Base-by-base conservation (phyloP, 2,888 invertebrate species). In the Drosophila limbata region DNA sequence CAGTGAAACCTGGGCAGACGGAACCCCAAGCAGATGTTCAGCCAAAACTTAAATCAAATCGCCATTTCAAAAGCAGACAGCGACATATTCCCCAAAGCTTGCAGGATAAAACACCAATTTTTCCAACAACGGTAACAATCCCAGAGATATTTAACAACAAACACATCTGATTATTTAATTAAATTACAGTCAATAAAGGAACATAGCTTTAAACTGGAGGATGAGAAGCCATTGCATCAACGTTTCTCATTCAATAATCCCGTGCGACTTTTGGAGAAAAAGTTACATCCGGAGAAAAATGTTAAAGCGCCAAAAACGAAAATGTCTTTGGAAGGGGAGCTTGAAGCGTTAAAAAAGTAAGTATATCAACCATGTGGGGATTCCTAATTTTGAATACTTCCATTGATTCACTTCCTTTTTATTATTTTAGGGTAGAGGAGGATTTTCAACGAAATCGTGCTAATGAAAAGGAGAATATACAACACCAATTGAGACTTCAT, bases 391-490 rank as follows among this genome's bases (percentile, higher is more conserved):
- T 28, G 8, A 28, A 28, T 28, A 28, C n/a, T n/a, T n/a, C n/a
- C n/a, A n/a, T 11, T 15, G 3, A 15, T 33, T 17, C 3, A 9
- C 5, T 52, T 52, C 21, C 9, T 10, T 3, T n/a, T n/a, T 45
- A 15, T 31, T 5, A 19, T 64, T 74, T 53, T 71, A 79, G 95
- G 90, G 97, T 97, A 4, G 97, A 97, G 90, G 97, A 97, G 90
- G 97, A 97, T 91, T 97, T 97, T 92, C 97, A 97, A 91, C 94
- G 95, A 74, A 97, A 97, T 92, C 94, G 97, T 45, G 96, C 96
- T 39, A 93, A 95, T 73, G 96, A 96, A 92, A 96, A 96, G 91
- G 96, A 95, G 0, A 95, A 93, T 76, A 96, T 96, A 71, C 93
- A 96, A 31, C 96, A 96, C 79, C 96, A 96, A 90, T 92, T 96